Conservation (phyloP, 2,888 invertebrate genomes). For the Rhimphoctona megacephalus region DNA sequence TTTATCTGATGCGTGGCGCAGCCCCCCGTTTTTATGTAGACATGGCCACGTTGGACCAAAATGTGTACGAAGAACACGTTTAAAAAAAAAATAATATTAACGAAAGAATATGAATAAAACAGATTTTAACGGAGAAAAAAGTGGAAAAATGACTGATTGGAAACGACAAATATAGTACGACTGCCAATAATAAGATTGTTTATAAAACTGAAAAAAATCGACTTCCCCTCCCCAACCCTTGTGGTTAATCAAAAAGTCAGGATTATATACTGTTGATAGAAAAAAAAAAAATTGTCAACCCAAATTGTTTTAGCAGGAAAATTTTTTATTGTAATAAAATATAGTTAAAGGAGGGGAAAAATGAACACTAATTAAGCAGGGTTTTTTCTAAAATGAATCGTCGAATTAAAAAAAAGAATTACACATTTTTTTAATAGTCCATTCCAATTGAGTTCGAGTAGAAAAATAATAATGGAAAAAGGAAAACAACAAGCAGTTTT, state of each 20-base stretch:
- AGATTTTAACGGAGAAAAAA: slow-evolving; percentile 50
- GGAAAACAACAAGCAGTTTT: slow-evolving; percentile 44
- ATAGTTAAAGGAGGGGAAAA: slow-evolving; percentile 14
- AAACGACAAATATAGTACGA: slow-evolving; percentile 75
- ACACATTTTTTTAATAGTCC: slow-evolving; percentile 58
- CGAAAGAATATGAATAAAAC: slow-evolving; percentile 37
- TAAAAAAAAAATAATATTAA: slow-evolving; percentile 33
- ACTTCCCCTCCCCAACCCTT: background rate
- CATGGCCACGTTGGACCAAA: slow-evolving; percentile 71
- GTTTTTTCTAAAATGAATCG: slow-evolving; percentile 73
- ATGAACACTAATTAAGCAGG: slow-evolving; percentile 73
- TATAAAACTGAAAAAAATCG: slow-evolving; percentile 33
- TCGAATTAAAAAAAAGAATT: slow-evolving; percentile 64
- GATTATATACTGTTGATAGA: slow-evolving; percentile 40
- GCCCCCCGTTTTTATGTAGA: slow-evolving; percentile 60
- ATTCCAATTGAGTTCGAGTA: slow-evolving; percentile 68
- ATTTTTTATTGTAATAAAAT: slow-evolving; percentile 53
- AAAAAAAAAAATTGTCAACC: slow-evolving; percentile 43
- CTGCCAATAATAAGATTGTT: slow-evolving; percentile 75
- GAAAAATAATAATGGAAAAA: slow-evolving; percentile 35
- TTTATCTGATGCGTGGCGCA: slow-evolving; percentile 76
- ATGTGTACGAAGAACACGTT: slow-evolving; percentile 62
- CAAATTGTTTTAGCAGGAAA: slow-evolving; percentile 38
- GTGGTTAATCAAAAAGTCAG: slow-evolving; percentile 50
- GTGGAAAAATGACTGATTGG: slow-evolving; percentile 76